These are phyloP conservation scores for Leptosomus discolor DNA, from an alignment of 2,113 vertebrate species.

Conservation along the genomic window DNA sequence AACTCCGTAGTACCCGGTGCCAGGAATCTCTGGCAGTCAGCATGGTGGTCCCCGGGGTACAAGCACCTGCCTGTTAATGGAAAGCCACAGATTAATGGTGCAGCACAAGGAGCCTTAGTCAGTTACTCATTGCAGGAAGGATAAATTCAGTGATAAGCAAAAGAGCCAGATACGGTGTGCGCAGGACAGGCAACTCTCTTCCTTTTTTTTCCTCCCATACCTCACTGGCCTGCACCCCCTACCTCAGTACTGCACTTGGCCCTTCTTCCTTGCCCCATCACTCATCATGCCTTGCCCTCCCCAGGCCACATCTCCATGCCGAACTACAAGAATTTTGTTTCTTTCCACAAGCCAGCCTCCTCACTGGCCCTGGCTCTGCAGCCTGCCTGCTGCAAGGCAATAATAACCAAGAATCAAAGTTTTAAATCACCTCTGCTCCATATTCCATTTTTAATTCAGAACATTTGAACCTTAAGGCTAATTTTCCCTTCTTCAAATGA, in stretches of 20 bases:
- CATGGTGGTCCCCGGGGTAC: slow-evolving; percentile 32
- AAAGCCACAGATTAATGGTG: slow-evolving; percentile 52
- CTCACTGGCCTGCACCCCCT: background rate
- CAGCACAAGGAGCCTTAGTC: slow-evolving; percentile 52
- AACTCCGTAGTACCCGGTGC: slow-evolving; percentile 24
- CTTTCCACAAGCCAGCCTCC: background rate
- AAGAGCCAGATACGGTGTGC: background rate
- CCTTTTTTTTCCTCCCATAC: background rate
- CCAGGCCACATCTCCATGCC: background rate
- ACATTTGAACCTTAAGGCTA: background rate
- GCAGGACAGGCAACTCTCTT: background rate
- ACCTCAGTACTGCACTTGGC: background rate
- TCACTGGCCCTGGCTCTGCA: background rate
- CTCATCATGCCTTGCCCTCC: background rate
- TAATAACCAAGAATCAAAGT: background rate
- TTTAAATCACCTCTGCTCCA: background rate
- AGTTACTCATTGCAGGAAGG: slow-evolving; percentile 31
- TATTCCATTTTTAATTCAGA: slow-evolving; percentile 2
- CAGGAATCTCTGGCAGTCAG: slow-evolving; percentile 51
- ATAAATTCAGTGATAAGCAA: slow-evolving; percentile 14
- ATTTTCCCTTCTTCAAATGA: background rate
- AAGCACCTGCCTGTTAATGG: slow-evolving; percentile 66
- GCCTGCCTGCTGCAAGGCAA: background rate
- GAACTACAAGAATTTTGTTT: background rate
- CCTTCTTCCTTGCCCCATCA: background rate